Evolutionary conservation across 2,797 vertebrate genomes (phyloP).

Genomic region (Heliangelus exortis): DNA sequence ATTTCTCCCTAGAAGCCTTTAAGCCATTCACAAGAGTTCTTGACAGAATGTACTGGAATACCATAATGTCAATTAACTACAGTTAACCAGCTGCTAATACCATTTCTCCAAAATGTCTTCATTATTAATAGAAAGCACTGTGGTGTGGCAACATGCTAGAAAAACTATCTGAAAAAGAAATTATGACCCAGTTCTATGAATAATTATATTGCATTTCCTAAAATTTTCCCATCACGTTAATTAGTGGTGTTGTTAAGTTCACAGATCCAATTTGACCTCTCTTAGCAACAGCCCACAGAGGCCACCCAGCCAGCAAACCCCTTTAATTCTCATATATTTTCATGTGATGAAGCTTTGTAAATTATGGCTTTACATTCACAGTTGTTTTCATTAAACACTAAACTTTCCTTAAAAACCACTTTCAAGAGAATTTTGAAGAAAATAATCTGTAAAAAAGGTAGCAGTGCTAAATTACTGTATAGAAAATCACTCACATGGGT

Average conservation of each 20-base stretch:
- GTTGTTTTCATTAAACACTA: background rate
- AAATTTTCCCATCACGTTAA: constrained; percentile 18
- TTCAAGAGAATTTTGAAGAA: background rate
- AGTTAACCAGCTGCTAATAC: constrained; percentile 72
- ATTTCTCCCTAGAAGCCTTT: constrained; percentile 59
- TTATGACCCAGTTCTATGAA: constrained; percentile 52
- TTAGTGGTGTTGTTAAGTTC: constrained; percentile 49
- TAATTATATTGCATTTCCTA: constrained; percentile 40
- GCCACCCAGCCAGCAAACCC: constrained; percentile 19
- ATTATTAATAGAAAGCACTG: constrained; percentile 72
- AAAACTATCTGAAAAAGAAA: constrained; percentile 58
- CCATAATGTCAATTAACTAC: constrained; percentile 74
- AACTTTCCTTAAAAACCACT: background rate
- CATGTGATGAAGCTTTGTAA: constrained; percentile 15
- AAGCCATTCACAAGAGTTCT: constrained; percentile 45
- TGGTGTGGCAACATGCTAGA: constrained; percentile 33
- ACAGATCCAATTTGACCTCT: constrained; percentile 48
- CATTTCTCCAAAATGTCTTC: constrained; percentile 64
- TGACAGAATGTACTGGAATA: constrained; percentile 73
- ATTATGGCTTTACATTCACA: background rate
- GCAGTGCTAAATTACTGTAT: background rate
- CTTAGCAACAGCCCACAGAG: constrained; percentile 44
- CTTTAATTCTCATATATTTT: constrained; percentile 1
- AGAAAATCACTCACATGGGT: background rate
- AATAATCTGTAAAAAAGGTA: background rate